A percentile compares a stretch with the other conserved stretches of the same genome.
Evolutionary conservation across 2,113 vertebrate genomes (phyloP).

Genomic region (Pteruthius melanotis): DNA sequence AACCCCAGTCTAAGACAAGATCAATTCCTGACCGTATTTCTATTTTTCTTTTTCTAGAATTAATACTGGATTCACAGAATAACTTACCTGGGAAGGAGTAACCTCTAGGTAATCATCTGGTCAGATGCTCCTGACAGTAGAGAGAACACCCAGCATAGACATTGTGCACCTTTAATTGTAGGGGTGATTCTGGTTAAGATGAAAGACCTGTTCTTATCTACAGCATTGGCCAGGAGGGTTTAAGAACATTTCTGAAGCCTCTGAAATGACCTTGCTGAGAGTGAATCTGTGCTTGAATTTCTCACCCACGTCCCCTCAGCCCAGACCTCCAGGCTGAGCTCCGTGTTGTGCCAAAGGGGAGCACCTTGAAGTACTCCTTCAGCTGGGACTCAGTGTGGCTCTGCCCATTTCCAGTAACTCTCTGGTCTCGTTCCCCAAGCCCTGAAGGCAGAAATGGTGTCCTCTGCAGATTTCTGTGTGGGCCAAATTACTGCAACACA

Average conservation of each 20-base stretch:
- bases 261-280: neutral
- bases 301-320: neutral
- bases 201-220: neutral
- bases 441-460: neutral
- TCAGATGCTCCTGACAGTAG: neutral
- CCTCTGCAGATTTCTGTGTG: neutral
- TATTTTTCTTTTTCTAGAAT: neutral
- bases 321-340: neutral
- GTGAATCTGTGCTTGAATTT: neutral
- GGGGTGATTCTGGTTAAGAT: neutral
- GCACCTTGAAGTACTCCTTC: neutral
- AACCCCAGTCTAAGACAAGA: neutral
- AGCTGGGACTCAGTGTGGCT: neutral
- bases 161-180: neutral
- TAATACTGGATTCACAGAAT: neutral
- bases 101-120: neutral
- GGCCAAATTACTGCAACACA: neutral
- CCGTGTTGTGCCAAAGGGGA: neutral
- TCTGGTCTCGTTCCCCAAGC: neutral
- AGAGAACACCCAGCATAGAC: neutral
- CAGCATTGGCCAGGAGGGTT: neutral
- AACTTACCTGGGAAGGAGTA: neutral
- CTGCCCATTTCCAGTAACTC: neutral
- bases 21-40: neutral
- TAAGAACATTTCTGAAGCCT: neutral